Evolutionary conservation across 2,113 vertebrate genomes (phyloP), one percentile per base, ranked within the genome.

Genomic region (Melanostigma gelatinosum): DNA sequence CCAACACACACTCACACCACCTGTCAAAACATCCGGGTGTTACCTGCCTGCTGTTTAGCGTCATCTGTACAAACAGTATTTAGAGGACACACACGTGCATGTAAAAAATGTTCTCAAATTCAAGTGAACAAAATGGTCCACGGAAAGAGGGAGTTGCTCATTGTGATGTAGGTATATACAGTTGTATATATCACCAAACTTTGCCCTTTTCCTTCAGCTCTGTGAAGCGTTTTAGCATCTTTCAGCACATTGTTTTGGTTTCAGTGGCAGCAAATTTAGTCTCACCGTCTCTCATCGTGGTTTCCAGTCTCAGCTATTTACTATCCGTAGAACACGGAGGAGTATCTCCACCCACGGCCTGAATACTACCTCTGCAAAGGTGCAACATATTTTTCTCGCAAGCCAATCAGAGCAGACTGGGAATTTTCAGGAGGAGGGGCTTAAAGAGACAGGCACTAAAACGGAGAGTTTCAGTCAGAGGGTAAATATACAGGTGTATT

Each of bases 1-100:
- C 1, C 24, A 54, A 70, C 46, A 75, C 58, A 83, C 77, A 72
- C 20, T 0, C 38, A 62, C 84, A 75, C 44, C 91, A 92, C 79
- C 90, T 92, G 90, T 88, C 55, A 88, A 89, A 93, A 93, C 85
- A 92, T 90, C 90, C 78, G 82, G 68, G 62, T 74, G 70, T 65
- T 76, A 91, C 85, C 88, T 90, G 76, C 86, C 90, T 88, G 90
- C 90, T 90, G 89, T 77, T 84, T 4, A 70, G 50, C 61, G 60
- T 91, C 89, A 87, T 88, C 90, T 91, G 90, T 81, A 61, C 38
- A 92, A 91, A 92, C 90, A 92, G 48, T 20, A n/a, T 64, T 87
- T 72, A 61, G 52, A 52, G 67, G 58, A 78, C 66, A 71, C 57
- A 75, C 55, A 48, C 67, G n/a, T 20, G 38, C 62, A 58, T 57